Evolutionary conservation across 2,113 vertebrate genomes (phyloP).

Genomic region (Engystomops pustulosus): DNA sequence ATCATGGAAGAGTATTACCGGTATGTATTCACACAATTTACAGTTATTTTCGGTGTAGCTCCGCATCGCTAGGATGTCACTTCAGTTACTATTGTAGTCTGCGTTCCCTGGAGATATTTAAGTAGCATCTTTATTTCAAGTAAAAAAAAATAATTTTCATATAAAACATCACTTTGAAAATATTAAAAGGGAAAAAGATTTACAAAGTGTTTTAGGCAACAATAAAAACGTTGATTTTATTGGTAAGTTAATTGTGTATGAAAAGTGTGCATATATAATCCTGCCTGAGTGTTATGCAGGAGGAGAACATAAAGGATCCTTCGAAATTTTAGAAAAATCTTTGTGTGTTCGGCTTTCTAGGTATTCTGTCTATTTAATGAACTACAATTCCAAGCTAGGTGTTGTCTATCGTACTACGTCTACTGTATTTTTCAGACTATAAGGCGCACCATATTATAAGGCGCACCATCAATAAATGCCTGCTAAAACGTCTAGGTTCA

Average conservation of each 20-base stretch:
- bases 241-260: conserved; percentile 16
- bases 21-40: conserved; percentile 26
- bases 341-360: neutral
- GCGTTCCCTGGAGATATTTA: conserved; percentile 24
- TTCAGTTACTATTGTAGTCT: conserved; percentile 2
- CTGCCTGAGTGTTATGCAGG: neutral
- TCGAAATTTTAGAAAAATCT: neutral
- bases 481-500: no score
- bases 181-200: neutral
- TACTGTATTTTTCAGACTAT: no score
- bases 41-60: conserved; percentile 2
- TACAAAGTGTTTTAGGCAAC: neutral
- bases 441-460: no score
- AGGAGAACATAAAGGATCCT: neutral
- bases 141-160: conserved; percentile 1
- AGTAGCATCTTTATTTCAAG: neutral
- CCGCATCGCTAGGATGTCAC: neutral
- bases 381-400: neutral
- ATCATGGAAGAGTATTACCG: neutral
- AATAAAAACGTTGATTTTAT: conserved; percentile 15
- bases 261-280: neutral
- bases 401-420: no score
- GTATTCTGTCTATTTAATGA: neutral
- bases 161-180: conserved; percentile 8
- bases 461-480: no score